Percentiles rank a stretch among this genome's conserved stretches.
phyloP scores from a whole-genome alignment of 2,888 invertebrate species.

The Xestia c-nigrum region DNA sequence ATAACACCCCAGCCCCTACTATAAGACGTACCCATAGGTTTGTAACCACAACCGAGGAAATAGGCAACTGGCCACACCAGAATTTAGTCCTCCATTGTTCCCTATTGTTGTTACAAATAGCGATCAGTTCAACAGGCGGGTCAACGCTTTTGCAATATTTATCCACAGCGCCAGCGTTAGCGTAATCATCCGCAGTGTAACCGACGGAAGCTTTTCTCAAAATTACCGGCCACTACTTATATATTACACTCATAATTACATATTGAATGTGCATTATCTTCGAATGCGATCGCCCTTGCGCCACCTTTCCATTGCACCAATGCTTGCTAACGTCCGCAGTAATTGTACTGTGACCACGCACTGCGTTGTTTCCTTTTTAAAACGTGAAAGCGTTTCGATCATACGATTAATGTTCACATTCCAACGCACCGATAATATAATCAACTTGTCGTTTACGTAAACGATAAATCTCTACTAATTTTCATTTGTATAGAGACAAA shows the following conservation, averaged over 20 bases:
- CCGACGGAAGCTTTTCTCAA: conserved; percentile 76
- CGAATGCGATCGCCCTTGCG: conserved; percentile 65
- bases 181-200: conserved; percentile 80
- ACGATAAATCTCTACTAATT: conserved; percentile 59
- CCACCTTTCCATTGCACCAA: conserved; percentile 67
- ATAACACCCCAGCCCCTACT: conserved; percentile 11
- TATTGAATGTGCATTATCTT: conserved; percentile 63
- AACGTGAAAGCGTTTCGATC: conserved; percentile 68
- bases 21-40: conserved; percentile 25
- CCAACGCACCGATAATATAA: conserved; percentile 65
- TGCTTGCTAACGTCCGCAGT: conserved; percentile 50
- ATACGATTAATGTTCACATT: conserved; percentile 71
- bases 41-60: conserved; percentile 47
- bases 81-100: conserved; percentile 74
- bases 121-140: conserved; percentile 67
- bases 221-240: conserved; percentile 70
- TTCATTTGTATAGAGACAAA: conserved; percentile 57
- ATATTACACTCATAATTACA: conserved; percentile 68
- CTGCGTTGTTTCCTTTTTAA: conserved; percentile 60
- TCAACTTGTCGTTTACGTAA: conserved; percentile 62
- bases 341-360: conserved; percentile 61
- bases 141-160: conserved; percentile 79
- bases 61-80: conserved; percentile 59
- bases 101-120: conserved; percentile 73
- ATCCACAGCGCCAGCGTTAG: conserved; percentile 73